Evolutionary conservation across 2,797 vertebrate species (phyloP), one percentile per base, ranked within the genome.

Genomic region (Cryptoblepharus egeriae): DNA sequence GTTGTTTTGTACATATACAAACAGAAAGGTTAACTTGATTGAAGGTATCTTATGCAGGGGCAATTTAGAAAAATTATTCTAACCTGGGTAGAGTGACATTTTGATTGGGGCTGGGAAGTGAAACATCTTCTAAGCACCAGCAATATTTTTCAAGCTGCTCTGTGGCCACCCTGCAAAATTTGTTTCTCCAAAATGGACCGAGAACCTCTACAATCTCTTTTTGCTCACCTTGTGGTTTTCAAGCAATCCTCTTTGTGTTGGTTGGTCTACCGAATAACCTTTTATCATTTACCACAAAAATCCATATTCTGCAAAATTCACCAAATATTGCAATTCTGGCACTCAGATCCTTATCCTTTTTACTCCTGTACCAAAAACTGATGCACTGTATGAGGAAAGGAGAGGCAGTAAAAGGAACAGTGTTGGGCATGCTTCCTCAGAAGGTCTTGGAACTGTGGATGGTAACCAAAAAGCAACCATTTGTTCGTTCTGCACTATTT

Each of bases 21-120:
- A 75, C 82, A 83, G 80, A 82, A 39, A 89, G 88, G 90, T 84
- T 89, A 83, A 83, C 77, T 87, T 92, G 90, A 91, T 88, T 87
- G 89, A 84, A 88, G 81, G 58, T 88, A 84, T 92, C 79, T n/a
- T 79, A 84, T 20, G 32, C 30, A 84, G 28, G 81, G 58, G 75
- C 71, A 67, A 80, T 88, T 4, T 13, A 10, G 9, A 52, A 52
- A 52, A 89, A 91, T 92, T 92, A 93, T 89, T 92, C 91, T 87
- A 85, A 88, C 85, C 35, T 87, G 89, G 90, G 89, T 90, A 92
- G 89, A 92, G 85, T 86, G 89, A 91, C 89, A 92, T 93, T 93
- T 91, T 85, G 88, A 84, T 85, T 82, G 87, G 15, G 88, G 90
- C 87, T 88, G 91, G 89, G 89, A 77, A 74, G 89, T 88, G 84